Evolutionary conservation across 2,888 invertebrate genomes (phyloP).

Genomic region (Epistrophe grossulariae): DNA sequence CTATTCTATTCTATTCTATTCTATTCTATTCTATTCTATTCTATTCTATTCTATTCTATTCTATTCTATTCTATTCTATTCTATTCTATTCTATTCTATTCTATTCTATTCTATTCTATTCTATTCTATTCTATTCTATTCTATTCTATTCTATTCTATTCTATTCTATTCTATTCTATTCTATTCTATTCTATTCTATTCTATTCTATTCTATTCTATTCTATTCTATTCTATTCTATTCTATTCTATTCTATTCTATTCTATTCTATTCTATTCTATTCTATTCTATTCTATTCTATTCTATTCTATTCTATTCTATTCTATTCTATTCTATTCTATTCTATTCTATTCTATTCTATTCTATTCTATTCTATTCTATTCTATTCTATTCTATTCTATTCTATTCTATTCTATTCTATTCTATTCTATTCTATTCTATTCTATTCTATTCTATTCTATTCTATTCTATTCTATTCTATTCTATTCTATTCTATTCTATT

Average conservation of each 20-base stretch:
- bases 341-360: slow-evolving; percentile 1
- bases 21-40: not conserved
- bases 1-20: slow-evolving; percentile 1
- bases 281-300: slow-evolving; percentile 1
- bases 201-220: slow-evolving; percentile 1
- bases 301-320: slow-evolving; percentile 1
- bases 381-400: slow-evolving; percentile 1
- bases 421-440: slow-evolving; percentile 1
- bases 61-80: slow-evolving; percentile 1
- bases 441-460: slow-evolving; percentile 1
- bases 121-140: slow-evolving; percentile 1
- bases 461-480: slow-evolving; percentile 1
- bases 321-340: slow-evolving; percentile 1
- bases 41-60: slow-evolving; percentile 1
- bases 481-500: slow-evolving; percentile 1
- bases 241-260: slow-evolving; percentile 1
- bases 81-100: slow-evolving; percentile 1
- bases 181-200: slow-evolving; percentile 1
- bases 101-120: slow-evolving; percentile 1
- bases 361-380: slow-evolving; percentile 1
- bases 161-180: slow-evolving; percentile 1
- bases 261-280: slow-evolving; percentile 1
- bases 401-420: slow-evolving; percentile 1
- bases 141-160: slow-evolving; percentile 1
- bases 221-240: slow-evolving; percentile 1